Evolutionary conservation across 2,888 invertebrate species (phyloP), one percentile per base, ranked within the genome.

Genomic region (Plagodis dolabraria): DNA sequence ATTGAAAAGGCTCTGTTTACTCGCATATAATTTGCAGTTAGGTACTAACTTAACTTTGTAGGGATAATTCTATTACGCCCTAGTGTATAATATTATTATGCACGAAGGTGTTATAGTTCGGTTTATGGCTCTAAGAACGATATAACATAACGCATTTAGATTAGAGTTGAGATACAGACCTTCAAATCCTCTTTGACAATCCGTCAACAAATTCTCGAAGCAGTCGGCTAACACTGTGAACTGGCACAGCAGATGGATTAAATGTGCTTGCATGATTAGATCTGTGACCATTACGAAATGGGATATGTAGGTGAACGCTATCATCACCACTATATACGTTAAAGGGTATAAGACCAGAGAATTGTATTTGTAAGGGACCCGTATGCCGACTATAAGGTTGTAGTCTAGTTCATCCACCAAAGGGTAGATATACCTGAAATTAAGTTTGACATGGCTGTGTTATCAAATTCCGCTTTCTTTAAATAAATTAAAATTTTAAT

Each of bases 261-360:
- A 70, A 65, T 88, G 81, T 0, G 84, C 79, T 60, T 89, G 88
- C 79, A 87, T 80, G 1, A 80, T 81, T 0, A 88, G 65, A 46
- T 89, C 89, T 0, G 83, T 87, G 6, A 84, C 74, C 85, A 91
- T 89, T 36, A 90, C 85, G 54, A 85, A 86, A 47, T 83, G 82
- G 0, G 89, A 78, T 9, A 79, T 68, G 63, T 83, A 88, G 9
- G 71, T 65, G 53, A 87, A 88, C 0, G 80, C 71, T 5, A 84
- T 55, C 36, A 82, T 57, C 0, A 82, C 77, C 0, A 65, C 7
- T 0, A 80, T 49, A 54, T 90, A 90, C 0, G 77, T 74, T 1
- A 78, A 7, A 0, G 80, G 67, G 62, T 90, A 91, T 0, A 69
- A 47, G 0, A 7, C 6, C 0, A 80, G 74, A 0, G 75, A 76